Base-by-base conservation (phyloP, 2,888 invertebrate genomes). In the Hyposoter didymator region DNA sequence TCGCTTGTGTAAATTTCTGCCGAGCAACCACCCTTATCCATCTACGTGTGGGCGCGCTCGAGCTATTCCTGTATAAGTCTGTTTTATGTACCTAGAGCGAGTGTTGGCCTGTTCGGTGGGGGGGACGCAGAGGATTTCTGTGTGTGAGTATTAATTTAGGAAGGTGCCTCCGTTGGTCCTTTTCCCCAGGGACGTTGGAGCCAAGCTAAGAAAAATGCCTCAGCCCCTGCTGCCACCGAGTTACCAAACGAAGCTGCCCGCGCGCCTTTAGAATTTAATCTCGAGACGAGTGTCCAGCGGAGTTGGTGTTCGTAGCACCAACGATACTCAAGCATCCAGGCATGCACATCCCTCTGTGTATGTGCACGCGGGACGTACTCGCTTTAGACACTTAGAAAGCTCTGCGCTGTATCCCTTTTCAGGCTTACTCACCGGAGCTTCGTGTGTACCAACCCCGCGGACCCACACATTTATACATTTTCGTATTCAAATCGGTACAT, bases 121-220 rank as follows among this genome's bases (percentile, higher is more conserved):
- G 67, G 84, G 84, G 72, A 59, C 7, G n/a, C n/a, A n/a, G n/a
- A 14, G 52, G 69, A 67, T 64, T 47, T 52, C 76, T 52, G 47
- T 78, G 90, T 89, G 89, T 88, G 91, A 88, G 91, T 92, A 93
- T 93, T 93, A 93, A 93, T 93, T 93, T 92, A 90, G 92, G 92
- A 89, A 90, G 89, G 90, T 78, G 66, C 66, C 88, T 89, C 90
- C 87, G 78, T 67, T 81, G 47, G 88, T 88, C 88, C 88, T 85
- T 88, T 87, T 84, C 85, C 88, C 82, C 73, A 43, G 83, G 84
- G 88, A 55, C 47, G 66, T n/a, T 86, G 87, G 89, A 78, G 86
- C 70, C 89, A 92, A 93, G 91, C 91, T 93, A 93, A 93, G 93
- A 93, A 93, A 93, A 93, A 93, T 93, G 92, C 92, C 91, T 89